These are phyloP conservation scores for Stenoptilia bipunctidactyla DNA, from an alignment of 2,888 invertebrate genomes.

Conservation along the genomic window DNA sequence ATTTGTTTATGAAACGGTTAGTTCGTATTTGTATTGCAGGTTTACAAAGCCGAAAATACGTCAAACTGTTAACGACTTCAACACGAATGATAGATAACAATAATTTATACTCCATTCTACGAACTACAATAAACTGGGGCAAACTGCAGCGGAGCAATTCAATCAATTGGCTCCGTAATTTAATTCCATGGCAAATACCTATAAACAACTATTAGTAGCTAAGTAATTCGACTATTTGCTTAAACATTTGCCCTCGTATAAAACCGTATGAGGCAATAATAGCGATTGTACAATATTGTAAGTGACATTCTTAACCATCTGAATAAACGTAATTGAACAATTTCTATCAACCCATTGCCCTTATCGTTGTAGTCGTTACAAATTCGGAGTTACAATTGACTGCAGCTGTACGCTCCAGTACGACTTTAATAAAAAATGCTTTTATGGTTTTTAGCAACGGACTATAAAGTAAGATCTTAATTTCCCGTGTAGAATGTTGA, in stretches of 20 bases:
- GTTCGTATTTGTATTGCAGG: too few species aligned
- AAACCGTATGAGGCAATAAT: slow-evolving; percentile 36
- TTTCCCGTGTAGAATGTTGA: too few species aligned
- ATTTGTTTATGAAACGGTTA: too few species aligned
- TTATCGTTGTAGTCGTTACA: slow-evolving; percentile 35
- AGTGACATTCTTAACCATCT: slow-evolving; percentile 63
- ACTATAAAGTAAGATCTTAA: too few species aligned
- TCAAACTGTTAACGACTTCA: neutral
- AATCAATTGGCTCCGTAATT: slow-evolving; percentile 1
- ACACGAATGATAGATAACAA: neutral
- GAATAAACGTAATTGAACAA: slow-evolving; percentile 64
- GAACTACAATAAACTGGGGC: too few species aligned
- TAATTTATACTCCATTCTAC: too few species aligned
- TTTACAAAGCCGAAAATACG: neutral
- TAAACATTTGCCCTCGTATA: neutral
- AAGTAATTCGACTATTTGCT: neutral
- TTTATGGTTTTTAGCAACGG: too few species aligned
- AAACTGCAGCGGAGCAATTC: neutral
- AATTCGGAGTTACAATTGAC: slow-evolving; percentile 36
- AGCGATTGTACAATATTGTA: slow-evolving; percentile 45
- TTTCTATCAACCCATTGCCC: slow-evolving; percentile 63
- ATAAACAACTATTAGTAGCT: neutral
- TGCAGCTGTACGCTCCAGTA: slow-evolving; percentile 23
- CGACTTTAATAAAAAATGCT: too few species aligned
- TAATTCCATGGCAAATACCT: neutral